These are phyloP conservation scores for Acanthosepion pharaonis DNA, from an alignment of 2,888 invertebrate species.

Conservation along the genomic window DNA sequence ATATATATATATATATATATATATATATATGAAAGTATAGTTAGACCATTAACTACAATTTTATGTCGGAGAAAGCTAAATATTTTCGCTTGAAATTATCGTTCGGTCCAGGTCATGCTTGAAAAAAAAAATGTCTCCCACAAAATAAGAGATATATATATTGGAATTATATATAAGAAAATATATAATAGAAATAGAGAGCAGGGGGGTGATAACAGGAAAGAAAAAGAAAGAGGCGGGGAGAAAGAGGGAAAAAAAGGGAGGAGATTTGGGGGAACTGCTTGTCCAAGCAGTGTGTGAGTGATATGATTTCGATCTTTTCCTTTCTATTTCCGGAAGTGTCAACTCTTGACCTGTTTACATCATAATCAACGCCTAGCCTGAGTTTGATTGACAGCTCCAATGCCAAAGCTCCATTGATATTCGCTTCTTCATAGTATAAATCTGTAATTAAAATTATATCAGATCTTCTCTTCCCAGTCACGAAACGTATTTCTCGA, in stretches of 20 bases:
- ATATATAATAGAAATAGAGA: no score
- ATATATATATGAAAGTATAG: no score
- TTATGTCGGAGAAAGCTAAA: no score
- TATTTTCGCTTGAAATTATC: no score
- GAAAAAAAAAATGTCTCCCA: no score
- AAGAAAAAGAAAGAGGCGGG: background rate
- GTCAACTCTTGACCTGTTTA: background rate
- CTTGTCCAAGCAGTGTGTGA: background rate
- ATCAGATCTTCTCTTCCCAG: background rate
- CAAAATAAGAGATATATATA: no score
- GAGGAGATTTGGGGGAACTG: background rate
- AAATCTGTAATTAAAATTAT: background rate
- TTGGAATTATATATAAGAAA: no score
- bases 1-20: no score
- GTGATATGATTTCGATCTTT: no score
- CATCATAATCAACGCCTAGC: background rate
- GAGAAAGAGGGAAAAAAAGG: background rate
- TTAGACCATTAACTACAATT: no score
- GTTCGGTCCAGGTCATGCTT: no score
- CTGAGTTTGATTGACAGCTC: background rate
- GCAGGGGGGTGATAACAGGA: no score
- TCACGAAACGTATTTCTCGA: background rate
- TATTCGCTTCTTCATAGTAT: background rate
- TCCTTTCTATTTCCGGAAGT: slow-evolving; percentile 8
- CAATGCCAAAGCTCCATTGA: background rate